Percentiles rank a stretch among this genome's conserved stretches.
These are phyloP conservation scores for Bacillus rossius DNA, from an alignment of 1,140 invertebrate species.

Conservation along the genomic window DNA sequence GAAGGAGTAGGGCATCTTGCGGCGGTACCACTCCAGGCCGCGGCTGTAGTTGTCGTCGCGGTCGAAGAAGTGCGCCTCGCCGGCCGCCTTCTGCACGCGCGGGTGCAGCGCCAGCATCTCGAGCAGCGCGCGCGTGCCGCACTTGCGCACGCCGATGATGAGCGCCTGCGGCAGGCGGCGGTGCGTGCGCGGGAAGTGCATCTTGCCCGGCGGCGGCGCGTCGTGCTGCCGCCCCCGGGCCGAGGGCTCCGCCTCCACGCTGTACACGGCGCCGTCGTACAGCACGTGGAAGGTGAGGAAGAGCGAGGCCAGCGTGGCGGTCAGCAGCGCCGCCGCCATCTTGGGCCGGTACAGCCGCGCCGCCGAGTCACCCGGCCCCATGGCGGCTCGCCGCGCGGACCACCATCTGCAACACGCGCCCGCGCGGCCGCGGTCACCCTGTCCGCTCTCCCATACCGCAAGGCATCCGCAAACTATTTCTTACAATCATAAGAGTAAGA, in stretches of 20 bases:
- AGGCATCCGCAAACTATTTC: no score
- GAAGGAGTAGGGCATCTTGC: slow-evolving; percentile 89
- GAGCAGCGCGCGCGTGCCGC: slow-evolving; percentile 86
- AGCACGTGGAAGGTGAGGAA: slow-evolving; percentile 76
- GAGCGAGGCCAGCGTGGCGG: slow-evolving; percentile 66
- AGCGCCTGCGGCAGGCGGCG: slow-evolving; percentile 68
- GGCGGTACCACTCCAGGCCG: slow-evolving; percentile 89
- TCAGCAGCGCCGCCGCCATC: slow-evolving; percentile 69
- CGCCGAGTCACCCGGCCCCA: slow-evolving; percentile 68
- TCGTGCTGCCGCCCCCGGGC: not conserved
- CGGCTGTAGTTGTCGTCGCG: slow-evolving; percentile 83
- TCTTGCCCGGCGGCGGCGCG: slow-evolving; percentile 6
- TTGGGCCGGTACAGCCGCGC: slow-evolving; percentile 62
- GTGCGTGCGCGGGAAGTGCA: slow-evolving; percentile 45
- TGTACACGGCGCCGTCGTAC: slow-evolving; percentile 76
- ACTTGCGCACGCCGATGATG: slow-evolving; percentile 91
- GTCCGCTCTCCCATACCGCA: no score
- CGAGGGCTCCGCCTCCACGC: slow-evolving; percentile 52
- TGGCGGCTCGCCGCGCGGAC: slow-evolving; percentile 54
- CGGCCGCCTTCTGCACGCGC: slow-evolving; percentile 84
- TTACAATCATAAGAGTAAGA: no score
- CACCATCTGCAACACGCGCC: slow-evolving; percentile 57
- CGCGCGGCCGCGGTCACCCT: no score
- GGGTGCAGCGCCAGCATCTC: slow-evolving; percentile 94
- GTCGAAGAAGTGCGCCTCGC: slow-evolving; percentile 94